Conservation (phyloP, 2,888 invertebrate genomes). For the Thera britannica region DNA sequence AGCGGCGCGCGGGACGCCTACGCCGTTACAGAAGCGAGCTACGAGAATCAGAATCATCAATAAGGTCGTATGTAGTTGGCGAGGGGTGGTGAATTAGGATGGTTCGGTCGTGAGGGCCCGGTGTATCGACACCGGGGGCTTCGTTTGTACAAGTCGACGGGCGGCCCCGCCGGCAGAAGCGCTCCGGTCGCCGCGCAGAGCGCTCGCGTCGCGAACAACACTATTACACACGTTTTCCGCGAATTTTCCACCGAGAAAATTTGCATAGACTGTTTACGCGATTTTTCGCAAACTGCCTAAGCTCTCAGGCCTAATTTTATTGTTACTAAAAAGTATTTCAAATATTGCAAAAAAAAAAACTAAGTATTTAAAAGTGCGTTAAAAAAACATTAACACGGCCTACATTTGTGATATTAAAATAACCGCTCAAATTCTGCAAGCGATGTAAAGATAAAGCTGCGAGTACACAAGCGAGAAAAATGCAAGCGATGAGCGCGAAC, state of each 20-base stretch:
- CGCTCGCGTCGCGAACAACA: conserved; percentile 64
- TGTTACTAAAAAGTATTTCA: conserved; percentile 4
- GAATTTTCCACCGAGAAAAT: conserved; percentile 57
- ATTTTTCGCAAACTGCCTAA: conserved; percentile 25
- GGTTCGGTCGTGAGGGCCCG: conserved; percentile 53
- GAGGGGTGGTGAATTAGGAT: conserved; percentile 61
- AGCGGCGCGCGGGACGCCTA: conserved; percentile 39
- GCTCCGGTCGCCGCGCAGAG: conserved; percentile 76
- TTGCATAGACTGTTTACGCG: conserved; percentile 34
- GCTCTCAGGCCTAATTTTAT: conserved; percentile 52
- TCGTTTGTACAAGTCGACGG: conserved; percentile 62
- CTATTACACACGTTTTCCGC: conserved; percentile 48
- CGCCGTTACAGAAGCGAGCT: conserved; percentile 45
- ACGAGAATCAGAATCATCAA: conserved; percentile 34
- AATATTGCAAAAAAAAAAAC: conserved; percentile 37
- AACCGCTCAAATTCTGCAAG: conserved; percentile 35
- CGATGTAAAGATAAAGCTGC: conserved; percentile 54
- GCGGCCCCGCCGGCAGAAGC: conserved; percentile 72
- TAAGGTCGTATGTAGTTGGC: conserved; percentile 53
- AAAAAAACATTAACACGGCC: conserved; percentile 38
- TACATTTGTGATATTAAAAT: conserved; percentile 54
- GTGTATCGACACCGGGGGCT: conserved; percentile 51
- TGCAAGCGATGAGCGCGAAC: conserved; percentile 81
- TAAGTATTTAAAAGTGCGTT: conserved; percentile 19
- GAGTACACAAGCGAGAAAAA: conserved; percentile 47